These are phyloP conservation scores for Urocynchramus pylzowi DNA, from an alignment of 2,113 vertebrate species.

Conservation along the genomic window DNA sequence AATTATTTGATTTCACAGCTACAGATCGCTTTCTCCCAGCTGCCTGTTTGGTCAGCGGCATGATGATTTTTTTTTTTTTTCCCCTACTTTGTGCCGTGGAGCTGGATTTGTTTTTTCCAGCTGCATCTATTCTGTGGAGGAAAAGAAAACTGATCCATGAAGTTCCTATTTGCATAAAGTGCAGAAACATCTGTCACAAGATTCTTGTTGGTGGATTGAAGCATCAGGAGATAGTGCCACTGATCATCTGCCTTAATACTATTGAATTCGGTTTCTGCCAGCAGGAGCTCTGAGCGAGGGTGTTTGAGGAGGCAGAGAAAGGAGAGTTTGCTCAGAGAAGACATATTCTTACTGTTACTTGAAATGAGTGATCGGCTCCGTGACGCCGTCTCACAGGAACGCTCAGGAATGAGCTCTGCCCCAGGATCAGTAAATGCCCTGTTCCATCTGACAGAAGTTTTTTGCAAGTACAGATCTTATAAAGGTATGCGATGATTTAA, in stretches of 20 bases:
- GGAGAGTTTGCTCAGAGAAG: background rate
- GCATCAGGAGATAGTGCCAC: slow-evolving; percentile 16
- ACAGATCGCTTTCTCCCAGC: background rate
- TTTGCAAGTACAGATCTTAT: background rate
- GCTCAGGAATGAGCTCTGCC: background rate
- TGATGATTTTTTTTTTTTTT: background rate
- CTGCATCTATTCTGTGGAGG: slow-evolving; percentile 58
- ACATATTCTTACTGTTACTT: background rate
- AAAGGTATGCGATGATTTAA: background rate
- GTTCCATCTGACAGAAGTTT: background rate
- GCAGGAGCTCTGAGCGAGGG: background rate
- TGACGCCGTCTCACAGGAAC: background rate
- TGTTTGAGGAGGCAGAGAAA: background rate
- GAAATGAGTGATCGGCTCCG: background rate
- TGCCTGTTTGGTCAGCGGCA: slow-evolving; percentile 12
- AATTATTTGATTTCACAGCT: background rate
- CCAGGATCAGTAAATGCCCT: background rate
- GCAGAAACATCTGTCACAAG: slow-evolving; percentile 66
- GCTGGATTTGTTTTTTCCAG: slow-evolving; percentile 71
- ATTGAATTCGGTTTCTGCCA: background rate
- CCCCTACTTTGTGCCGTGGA: background rate
- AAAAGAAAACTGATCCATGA: slow-evolving; percentile 71
- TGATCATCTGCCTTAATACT: slow-evolving; percentile 28
- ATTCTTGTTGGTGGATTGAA: slow-evolving; percentile 34
- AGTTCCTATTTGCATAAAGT: slow-evolving; percentile 73